These are phyloP conservation scores for Coryphaenoides rupestris DNA, from an alignment of 2,113 vertebrate species.

Conservation along the genomic window DNA sequence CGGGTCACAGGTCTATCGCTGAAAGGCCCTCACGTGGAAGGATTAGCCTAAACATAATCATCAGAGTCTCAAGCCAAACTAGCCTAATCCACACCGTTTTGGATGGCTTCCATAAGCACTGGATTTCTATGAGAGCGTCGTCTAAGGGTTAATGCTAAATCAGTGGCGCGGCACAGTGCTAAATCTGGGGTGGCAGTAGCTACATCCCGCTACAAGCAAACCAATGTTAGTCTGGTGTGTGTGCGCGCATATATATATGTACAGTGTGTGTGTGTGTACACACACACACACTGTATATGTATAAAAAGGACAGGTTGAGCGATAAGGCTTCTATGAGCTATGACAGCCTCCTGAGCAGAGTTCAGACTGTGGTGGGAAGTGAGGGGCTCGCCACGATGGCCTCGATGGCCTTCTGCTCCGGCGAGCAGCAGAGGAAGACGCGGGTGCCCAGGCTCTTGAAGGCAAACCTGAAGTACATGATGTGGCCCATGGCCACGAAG, in stretches of 20 bases:
- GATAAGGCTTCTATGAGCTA: conserved; percentile 22
- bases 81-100: conserved; percentile 4
- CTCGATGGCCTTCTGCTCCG: conserved; percentile 66
- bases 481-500: conserved; percentile 93
- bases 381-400: conserved; percentile 54
- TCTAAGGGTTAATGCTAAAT: conserved; percentile 30
- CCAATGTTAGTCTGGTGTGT: conserved; percentile 37
- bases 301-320: conserved; percentile 13
- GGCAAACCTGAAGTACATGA: conserved; percentile 95
- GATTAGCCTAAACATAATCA: background rate
- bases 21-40: conserved; percentile 9
- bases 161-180: conserved; percentile 15
- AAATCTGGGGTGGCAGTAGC: conserved; percentile 1
- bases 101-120: background rate
- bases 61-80: background rate
- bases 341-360: conserved; percentile 38
- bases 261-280: too few species aligned
- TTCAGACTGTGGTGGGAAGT: conserved; percentile 64
- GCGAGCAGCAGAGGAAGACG: conserved; percentile 82
- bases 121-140: conserved; percentile 16
- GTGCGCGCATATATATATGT: too few species aligned
- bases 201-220: conserved; percentile 40
- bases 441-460: conserved; percentile 83
- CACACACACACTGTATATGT: too few species aligned
- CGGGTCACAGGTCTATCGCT: conserved; percentile 2